Evolutionary conservation across 2,888 invertebrate species (phyloP), one percentile per base, ranked within the genome.

Genomic region (Andrena flavipes): DNA sequence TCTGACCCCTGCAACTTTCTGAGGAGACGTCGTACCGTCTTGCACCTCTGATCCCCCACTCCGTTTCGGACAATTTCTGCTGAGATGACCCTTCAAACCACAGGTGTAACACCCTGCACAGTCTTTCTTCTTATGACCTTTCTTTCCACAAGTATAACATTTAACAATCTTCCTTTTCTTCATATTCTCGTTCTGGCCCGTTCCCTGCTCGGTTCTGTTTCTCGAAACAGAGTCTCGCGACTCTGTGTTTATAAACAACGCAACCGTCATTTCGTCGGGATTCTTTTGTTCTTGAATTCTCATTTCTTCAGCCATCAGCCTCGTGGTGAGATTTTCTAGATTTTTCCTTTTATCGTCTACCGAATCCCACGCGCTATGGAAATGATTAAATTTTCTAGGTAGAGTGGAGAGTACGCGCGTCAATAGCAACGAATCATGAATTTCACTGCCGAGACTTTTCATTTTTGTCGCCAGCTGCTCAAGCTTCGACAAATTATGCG

Each of bases 351-450:
- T 23, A 8, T 65, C 49, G 5, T 49, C 26, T 20, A 26, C 23
- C n/a, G 69, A 69, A 69, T 69, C 42, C 42, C 42, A 59, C 56
- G 35, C 56, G 42, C 42, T 69, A 4, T 69, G 68, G 42, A 59
- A 69, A 54, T 59, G 69, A 10, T 59, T 69, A 13, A 51, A 67
- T 33, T 30, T 67, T 0, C 59, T 35, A 3, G 56, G 69, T 33
- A 69, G 29, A 5, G 33, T 68, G 16, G 51, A 68, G 16, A 68
- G 13, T 23, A 68, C 20, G 16, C 49, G 29, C 30, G 65, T 65
- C 49, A 29, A 16, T 16, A 65, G 26, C 65, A 65, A 49, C 20
- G 68, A 56, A 16, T 68, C 42, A 29, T 35, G 42, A 54, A 69
- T n/a, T 69, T 35, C 29, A 3, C 56, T 26, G 1, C 29, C 59